Evolutionary conservation across 2,797 vertebrate genomes (phyloP).

Genomic region (Remorina albescens): DNA sequence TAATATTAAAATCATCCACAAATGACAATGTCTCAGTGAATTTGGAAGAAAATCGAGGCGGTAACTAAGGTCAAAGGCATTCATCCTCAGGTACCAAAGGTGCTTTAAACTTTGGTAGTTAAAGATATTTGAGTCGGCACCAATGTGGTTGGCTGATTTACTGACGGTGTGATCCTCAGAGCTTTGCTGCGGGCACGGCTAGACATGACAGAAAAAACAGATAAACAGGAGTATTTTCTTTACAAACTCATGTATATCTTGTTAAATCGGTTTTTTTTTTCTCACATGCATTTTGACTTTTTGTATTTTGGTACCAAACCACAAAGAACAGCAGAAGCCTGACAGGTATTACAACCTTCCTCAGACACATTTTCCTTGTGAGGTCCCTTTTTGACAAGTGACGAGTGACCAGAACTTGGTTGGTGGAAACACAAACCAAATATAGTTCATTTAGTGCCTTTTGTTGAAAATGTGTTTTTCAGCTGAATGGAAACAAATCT

Average conservation of each 20-base stretch:
- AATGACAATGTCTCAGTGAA: no score
- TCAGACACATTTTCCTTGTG: slow-evolving; percentile 14
- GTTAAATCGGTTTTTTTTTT: background rate
- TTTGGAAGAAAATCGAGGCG: no score
- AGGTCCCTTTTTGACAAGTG: slow-evolving; percentile 15
- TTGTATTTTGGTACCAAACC: slow-evolving; percentile 1
- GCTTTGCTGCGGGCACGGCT: background rate
- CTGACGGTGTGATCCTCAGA: background rate
- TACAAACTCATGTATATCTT: no score
- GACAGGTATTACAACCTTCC: slow-evolving; percentile 19
- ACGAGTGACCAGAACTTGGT: slow-evolving; percentile 20
- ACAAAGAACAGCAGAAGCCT: slow-evolving; percentile 20
- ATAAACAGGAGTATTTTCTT: background rate
- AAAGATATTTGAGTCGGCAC: background rate
- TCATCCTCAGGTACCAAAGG: background rate
- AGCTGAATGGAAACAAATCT: slow-evolving; percentile 46
- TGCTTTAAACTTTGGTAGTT: background rate
- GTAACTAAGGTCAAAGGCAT: no score
- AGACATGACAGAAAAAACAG: no score
- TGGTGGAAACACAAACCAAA: slow-evolving; percentile 24
- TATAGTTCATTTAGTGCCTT: slow-evolving; percentile 36
- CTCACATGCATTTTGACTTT: background rate
- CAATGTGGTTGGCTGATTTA: background rate
- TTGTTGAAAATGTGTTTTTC: slow-evolving; percentile 55
- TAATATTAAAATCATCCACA: no score